Evolutionary conservation across 2,797 vertebrate species (phyloP).

Genomic region (Lutjanus campechanus): DNA sequence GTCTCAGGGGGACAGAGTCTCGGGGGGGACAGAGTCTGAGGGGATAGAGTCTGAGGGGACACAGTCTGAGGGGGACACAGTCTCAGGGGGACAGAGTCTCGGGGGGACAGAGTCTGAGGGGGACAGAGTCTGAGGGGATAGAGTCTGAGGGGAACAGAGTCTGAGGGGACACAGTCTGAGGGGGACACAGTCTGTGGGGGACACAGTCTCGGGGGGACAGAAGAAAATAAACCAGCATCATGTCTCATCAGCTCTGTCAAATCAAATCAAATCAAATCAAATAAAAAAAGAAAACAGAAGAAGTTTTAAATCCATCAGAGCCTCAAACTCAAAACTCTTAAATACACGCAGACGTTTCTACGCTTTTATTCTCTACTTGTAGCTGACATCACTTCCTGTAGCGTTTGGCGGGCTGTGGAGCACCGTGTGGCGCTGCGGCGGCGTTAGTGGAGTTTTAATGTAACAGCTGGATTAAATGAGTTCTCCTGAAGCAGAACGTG

Average conservation of each 20-base stretch:
- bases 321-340: neutral
- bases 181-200: too few species aligned
- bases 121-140: too few species aligned
- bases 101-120: too few species aligned
- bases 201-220: too few species aligned
- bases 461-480: conserved; percentile 7
- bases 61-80: too few species aligned
- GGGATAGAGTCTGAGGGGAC: too few species aligned
- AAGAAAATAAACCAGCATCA: conserved; percentile 21
- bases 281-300: neutral
- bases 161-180: too few species aligned
- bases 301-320: conserved; percentile 20
- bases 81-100: too few species aligned
- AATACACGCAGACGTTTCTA: conserved; percentile 26
- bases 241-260: conserved; percentile 21
- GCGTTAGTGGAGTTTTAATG: neutral
- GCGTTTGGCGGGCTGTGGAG: conserved; percentile 22
- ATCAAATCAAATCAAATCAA: neutral
- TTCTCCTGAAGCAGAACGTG: conserved; percentile 2
- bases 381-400: conserved; percentile 45
- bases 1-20: too few species aligned
- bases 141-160: too few species aligned
- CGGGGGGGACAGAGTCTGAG: too few species aligned
- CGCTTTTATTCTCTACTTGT: neutral
- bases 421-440: conserved; percentile 25